Conservation (phyloP, 2,888 invertebrate species). For the Pherbina coryleti region DNA sequence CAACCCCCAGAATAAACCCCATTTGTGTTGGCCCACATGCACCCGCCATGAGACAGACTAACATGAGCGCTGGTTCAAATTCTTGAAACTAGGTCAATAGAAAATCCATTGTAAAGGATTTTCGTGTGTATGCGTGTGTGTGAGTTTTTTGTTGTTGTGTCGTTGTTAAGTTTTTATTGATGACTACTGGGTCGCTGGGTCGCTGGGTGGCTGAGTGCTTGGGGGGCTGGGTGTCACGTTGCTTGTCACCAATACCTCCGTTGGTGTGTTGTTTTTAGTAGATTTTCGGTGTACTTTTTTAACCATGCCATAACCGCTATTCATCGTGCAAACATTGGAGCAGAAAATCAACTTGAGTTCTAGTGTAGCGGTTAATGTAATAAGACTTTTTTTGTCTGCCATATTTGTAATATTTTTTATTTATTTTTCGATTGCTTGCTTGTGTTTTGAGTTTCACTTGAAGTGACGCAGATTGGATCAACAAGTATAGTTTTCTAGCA, state of each 20-base stretch:
- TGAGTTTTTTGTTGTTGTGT: neutral
- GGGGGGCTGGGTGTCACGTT: slow-evolving; percentile 37
- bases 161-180: slow-evolving; percentile 18
- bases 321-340: no score
- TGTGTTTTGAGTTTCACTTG: neutral
- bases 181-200: slow-evolving; percentile 40
- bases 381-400: slow-evolving; percentile 4
- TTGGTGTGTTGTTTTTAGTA: slow-evolving; percentile 43
- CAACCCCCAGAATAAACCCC: neutral
- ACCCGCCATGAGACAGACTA: slow-evolving; percentile 39
- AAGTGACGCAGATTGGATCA: no score
- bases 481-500: no score
- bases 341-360: neutral
- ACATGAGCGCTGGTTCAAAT: slow-evolving; percentile 28
- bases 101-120: slow-evolving; percentile 56
- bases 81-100: slow-evolving; percentile 58
- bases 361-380: neutral
- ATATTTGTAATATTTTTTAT: neutral
- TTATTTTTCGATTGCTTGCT: neutral
- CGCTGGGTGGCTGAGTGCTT: no score
- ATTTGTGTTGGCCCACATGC: neutral
- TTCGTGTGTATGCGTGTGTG: slow-evolving; percentile 18
- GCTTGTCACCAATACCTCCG: neutral
- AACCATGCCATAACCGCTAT: no score
- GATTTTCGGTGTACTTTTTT: slow-evolving; percentile 21